phyloP scores from a whole-genome alignment of 2,113 vertebrate species.

The Leptobrachium leishanense region DNA sequence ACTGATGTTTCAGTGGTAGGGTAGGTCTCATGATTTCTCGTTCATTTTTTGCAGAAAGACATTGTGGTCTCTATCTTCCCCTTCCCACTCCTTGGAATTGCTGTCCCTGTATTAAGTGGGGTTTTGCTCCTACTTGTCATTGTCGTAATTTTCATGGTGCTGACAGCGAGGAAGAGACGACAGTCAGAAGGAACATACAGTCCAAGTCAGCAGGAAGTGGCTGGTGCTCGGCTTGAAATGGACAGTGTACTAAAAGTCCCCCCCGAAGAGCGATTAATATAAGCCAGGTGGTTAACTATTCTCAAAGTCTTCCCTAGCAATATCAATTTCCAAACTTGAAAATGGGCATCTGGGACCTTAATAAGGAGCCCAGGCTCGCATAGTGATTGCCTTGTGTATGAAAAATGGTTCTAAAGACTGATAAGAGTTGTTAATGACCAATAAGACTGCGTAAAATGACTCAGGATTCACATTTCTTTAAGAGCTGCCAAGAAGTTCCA shows the following conservation, averaged over 20 bases:
- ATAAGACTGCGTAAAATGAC: too few species aligned
- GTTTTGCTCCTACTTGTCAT: conserved; percentile 81
- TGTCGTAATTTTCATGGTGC: conserved; percentile 80
- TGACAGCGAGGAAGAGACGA: conserved; percentile 90
- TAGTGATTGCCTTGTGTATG: not conserved
- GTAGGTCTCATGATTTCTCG: conserved; percentile 53
- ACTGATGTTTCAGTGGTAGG: not conserved
- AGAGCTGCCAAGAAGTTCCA: too few species aligned
- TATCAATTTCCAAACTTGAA: not conserved
- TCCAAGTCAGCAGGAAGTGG: conserved; percentile 94
- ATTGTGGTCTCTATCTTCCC: conserved; percentile 61
- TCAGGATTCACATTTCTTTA: too few species aligned
- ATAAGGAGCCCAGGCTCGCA: not conserved
- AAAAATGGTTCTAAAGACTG: not conserved
- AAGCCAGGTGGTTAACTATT: conserved; percentile 31
- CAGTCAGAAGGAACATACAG: conserved; percentile 97
- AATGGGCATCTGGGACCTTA: not conserved
- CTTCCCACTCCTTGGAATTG: conserved; percentile 84
- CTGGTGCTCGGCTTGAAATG: conserved; percentile 94
- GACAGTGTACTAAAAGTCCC: conserved; percentile 96
- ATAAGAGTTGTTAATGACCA: too few species aligned
- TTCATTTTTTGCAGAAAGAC: conserved; percentile 76
- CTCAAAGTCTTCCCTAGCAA: not conserved
- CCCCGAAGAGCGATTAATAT: conserved; percentile 91
- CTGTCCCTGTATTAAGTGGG: conserved; percentile 84